A percentile compares a stretch with the other conserved stretches of the same genome.
phyloP scores from a whole-genome alignment of 2,113 vertebrate genomes.

The Burhinus oedicnemus region DNA sequence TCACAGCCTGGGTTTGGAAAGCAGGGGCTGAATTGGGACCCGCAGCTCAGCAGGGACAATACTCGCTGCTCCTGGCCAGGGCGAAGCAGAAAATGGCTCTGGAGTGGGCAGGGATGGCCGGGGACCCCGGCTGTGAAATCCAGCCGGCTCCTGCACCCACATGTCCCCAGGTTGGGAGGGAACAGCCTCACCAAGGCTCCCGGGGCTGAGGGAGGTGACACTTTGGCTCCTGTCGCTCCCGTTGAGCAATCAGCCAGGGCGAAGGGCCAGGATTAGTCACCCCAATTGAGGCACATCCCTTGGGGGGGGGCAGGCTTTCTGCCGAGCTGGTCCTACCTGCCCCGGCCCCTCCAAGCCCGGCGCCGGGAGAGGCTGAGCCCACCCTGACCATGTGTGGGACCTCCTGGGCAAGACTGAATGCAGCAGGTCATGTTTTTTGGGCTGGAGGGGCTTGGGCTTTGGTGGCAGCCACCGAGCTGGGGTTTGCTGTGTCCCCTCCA shows the following conservation, averaged over 20 bases:
- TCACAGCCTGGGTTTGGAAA: rapidly evolving
- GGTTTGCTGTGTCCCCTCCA: no score
- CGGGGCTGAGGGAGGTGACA: constrained; percentile 27
- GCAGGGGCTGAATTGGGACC: rapidly evolving
- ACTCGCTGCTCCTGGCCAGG: rapidly evolving
- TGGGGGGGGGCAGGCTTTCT: background rate
- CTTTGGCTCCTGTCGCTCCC: background rate
- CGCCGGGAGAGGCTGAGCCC: background rate
- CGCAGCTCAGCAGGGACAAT: rapidly evolving
- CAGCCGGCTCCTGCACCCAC: background rate
- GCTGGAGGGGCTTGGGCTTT: rapidly evolving
- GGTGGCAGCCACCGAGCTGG: rapidly evolving
- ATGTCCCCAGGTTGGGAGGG: background rate
- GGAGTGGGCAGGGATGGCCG: rapidly evolving
- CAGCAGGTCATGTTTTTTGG: rapidly evolving
- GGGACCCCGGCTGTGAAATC: rapidly evolving
- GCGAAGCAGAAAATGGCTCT: background rate
- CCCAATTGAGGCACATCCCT: background rate
- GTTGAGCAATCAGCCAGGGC: constrained; percentile 18
- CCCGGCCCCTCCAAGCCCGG: background rate
- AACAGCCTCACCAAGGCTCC: background rate
- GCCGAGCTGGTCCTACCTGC: background rate
- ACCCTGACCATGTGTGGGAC: rapidly evolving
- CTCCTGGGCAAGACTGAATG: background rate
- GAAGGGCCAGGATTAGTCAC: constrained; percentile 40